These are phyloP conservation scores for Trichoplusia ni DNA, from an alignment of 1,140 invertebrate genomes.

Conservation along the genomic window DNA sequence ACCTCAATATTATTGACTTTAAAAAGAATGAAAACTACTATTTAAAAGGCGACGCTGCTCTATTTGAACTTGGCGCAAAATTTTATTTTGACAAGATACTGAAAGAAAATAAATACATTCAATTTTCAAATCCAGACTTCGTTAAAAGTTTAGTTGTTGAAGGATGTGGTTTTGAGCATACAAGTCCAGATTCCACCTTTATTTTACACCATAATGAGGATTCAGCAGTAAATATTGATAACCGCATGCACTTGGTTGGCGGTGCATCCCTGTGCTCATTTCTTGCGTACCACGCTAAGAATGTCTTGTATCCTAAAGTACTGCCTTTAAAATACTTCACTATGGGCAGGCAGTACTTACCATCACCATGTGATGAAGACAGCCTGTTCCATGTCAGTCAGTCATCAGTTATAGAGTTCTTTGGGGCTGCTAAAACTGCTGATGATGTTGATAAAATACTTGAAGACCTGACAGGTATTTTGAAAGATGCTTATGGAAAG, in stretches of 20 bases:
- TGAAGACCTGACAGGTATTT: conserved; percentile 68
- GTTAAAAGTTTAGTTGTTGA: conserved; percentile 85
- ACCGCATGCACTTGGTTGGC: conserved; percentile 85
- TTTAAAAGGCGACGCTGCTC: conserved; percentile 83
- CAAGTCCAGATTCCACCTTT: conserved; percentile 80
- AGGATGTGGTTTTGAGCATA: conserved; percentile 84
- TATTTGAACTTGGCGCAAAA: conserved; percentile 84
- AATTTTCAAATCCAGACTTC: conserved; percentile 86
- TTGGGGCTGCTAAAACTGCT: conserved; percentile 77
- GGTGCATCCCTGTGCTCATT: conserved; percentile 84
- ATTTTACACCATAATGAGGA: conserved; percentile 81
- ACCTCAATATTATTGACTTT: conserved; percentile 82
- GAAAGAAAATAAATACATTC: conserved; percentile 74
- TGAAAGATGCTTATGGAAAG: conserved; percentile 81
- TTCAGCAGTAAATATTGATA: conserved; percentile 73
- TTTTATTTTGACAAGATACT: conserved; percentile 81
- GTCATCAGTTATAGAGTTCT: conserved; percentile 82
- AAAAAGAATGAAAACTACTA: conserved; percentile 83
- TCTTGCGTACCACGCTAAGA: conserved; percentile 85
- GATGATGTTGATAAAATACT: conserved; percentile 76
- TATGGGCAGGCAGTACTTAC: conserved; percentile 84
- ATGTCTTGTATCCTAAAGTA: conserved; percentile 77
- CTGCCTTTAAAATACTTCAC: conserved; percentile 85
- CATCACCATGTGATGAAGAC: conserved; percentile 59
- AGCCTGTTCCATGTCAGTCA: conserved; percentile 85